phyloP scores from a whole-genome alignment of 1,140 invertebrate genomes.

The Drosophila saltans region DNA sequence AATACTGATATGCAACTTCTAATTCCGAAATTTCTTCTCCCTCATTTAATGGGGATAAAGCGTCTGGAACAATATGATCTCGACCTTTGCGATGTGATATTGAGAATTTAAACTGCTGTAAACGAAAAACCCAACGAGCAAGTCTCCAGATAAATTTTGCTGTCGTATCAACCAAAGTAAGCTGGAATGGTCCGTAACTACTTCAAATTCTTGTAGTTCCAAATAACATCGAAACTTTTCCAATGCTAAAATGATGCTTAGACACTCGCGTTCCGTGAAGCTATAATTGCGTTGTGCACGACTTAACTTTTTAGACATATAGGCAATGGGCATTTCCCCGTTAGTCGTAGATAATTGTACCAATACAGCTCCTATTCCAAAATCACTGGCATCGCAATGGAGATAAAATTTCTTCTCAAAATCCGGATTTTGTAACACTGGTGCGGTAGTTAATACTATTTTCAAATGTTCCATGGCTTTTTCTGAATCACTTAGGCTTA shows the following conservation, averaged over 20 bases:
- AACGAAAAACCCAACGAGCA: neutral
- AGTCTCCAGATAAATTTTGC: neutral
- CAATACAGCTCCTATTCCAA: constrained; percentile 46
- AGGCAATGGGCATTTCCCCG: constrained; percentile 69
- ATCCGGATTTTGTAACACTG: constrained; percentile 37
- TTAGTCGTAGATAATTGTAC: constrained; percentile 27
- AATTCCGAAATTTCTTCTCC: neutral
- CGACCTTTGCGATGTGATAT: neutral
- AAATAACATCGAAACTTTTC: constrained; percentile 23
- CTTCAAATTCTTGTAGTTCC: constrained; percentile 83
- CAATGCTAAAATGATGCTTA: constrained; percentile 14
- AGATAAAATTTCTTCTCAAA: constrained; percentile 39
- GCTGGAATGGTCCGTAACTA: constrained; percentile 89
- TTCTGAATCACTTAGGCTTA: no score
- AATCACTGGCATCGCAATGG: constrained; percentile 44
- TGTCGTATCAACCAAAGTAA: constrained; percentile 8
- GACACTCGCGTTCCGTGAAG: constrained; percentile 22
- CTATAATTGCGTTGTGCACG: constrained; percentile 26
- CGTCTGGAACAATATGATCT: neutral
- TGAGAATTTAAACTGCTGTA: neutral
- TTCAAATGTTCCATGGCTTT: constrained; percentile 11
- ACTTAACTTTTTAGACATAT: constrained; percentile 21
- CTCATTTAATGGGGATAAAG: neutral
- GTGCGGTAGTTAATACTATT: constrained; percentile 24
- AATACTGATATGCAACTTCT: neutral